Evolutionary conservation across 2,888 invertebrate species (phyloP), one percentile per base, ranked within the genome.

Genomic region (Frankliniella intonsa): DNA sequence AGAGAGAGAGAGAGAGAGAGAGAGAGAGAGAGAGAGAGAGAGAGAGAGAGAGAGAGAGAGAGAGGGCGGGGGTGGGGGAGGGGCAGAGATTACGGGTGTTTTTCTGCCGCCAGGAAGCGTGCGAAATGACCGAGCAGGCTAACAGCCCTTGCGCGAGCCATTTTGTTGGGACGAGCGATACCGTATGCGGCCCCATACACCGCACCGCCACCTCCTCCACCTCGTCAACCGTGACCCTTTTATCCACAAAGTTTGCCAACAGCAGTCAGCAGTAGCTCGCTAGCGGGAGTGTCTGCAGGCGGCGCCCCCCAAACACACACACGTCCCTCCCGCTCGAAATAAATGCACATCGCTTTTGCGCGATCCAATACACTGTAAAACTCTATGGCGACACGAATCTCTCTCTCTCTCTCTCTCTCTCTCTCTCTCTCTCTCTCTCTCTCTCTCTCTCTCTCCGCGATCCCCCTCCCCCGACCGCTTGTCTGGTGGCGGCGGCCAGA

Each of bases 1-100:
- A 55, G 55, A 55, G 55, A 55, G 55, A 55, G 55, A 55, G 55
- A 55, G 55, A 55, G 55, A 55, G 55, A 55, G 55, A 55, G 55
- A 55, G 55, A 55, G 55, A 55, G 55, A 55, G 55, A 55, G 55
- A 55, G 55, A 55, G 55, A 55, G 55, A 55, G 55, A 17, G 55
- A 55, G 55, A 55, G 55, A 55, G 55, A 55, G 55, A 17, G 55
- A 55, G 55, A 17, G 55, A 55, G 55, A 38, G 38, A 38, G 38
- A 38, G 38, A 38, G 38, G 5, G 38, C 2, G 38, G 5, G 38
- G 5, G 38, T 3, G 38, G 38, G 38, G 38, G 38, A 5, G 38
- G 38, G 38, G 38, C 38, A 38, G 38, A 38, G 38, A 2, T 38
- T 3, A 38, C 38, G 38, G 38, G 38, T 38, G 38, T 38, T 38